Base-by-base conservation (phyloP, 2,797 vertebrate species). In the Falco naumanni region DNA sequence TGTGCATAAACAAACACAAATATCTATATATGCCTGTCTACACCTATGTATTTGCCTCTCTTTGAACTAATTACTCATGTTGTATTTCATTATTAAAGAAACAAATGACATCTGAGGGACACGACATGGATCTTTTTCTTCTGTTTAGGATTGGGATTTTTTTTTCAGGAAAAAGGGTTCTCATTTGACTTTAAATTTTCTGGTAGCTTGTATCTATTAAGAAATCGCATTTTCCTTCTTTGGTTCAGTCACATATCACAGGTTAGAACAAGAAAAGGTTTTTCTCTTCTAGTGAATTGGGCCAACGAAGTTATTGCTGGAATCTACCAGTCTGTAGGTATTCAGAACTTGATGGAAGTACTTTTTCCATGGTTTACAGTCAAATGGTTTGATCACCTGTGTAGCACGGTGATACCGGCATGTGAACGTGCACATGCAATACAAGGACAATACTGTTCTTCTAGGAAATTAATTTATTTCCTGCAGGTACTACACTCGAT, bases 401-500 rank as follows among this genome's bases (percentile, higher is more conserved):
- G 4, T 59, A 34, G 5, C 17, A 34, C 19, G 15, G 54, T 70
- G 19, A 39, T 31, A 59, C 8, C 61, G 29, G 21, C 11, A 33
- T 26, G 39, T 53, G 47, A 90, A 54, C 0, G 0, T 71, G 5
- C 8, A 50, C 9, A 11, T 9, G 13, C 47, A 39, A 10, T 43
- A 31, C 28, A 75, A 68, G n/a, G 34, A 54, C 21, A 61, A 5
- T 41, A 26, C 26, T 82, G 12, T 37, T 80, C 33, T 60, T 57
- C 47, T 57, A 82, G 37, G 60, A 69, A 70, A 7, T 25, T 43
- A 69, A 81, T 90, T 69, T 76, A 24, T 90, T 92, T 96, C 86
- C 47, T 71, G 26, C 37, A 86, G n/a, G 25, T 90, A 78, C 15
- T 56, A 37, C 17, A 81, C n/a, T 84, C 78, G 81, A 59, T 74